These are phyloP conservation scores for Carposina sasakii DNA, from an alignment of 1,140 invertebrate genomes.

Conservation along the genomic window DNA sequence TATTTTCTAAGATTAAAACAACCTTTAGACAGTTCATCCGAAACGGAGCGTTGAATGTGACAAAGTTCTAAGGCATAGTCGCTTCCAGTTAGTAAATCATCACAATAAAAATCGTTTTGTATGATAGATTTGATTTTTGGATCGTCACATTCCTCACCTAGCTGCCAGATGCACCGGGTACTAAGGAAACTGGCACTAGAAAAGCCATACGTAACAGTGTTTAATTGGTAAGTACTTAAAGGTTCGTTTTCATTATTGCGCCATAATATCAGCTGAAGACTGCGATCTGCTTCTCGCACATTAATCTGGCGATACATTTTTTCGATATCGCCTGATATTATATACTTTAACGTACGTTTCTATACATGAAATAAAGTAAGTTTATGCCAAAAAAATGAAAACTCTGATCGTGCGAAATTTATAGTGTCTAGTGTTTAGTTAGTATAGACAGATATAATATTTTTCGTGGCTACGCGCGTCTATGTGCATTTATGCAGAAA, in stretches of 20 bases:
- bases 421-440: too few relatives aligned
- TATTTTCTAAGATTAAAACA: conserved; percentile 23
- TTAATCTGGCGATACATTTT: conserved; percentile 31
- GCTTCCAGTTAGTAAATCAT: conserved; percentile 58
- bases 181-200: conserved; percentile 44
- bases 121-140: conserved; percentile 34
- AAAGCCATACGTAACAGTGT: conserved; percentile 37
- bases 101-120: conserved; percentile 58
- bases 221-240: conserved; percentile 28
- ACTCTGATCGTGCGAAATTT: too few relatives aligned
- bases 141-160: conserved; percentile 30
- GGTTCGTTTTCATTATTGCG: conserved; percentile 24
- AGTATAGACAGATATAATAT: too few relatives aligned
- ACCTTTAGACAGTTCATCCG: conserved; percentile 7
- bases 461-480: too few relatives aligned
- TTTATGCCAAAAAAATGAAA: too few relatives aligned
- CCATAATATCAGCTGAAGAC: conserved; percentile 51
- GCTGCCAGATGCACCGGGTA: conserved; percentile 35
- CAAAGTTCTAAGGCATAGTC: conserved; percentile 23
- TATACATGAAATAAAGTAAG: too few relatives aligned
- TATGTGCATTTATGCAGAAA: too few relatives aligned
- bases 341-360: too few relatives aligned
- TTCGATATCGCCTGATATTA: conserved; percentile 40
- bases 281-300: conserved; percentile 26
- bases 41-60: conserved; percentile 13